Conservation (phyloP, 1,140 invertebrate genomes). For the Drosophila bipectinata region DNA sequence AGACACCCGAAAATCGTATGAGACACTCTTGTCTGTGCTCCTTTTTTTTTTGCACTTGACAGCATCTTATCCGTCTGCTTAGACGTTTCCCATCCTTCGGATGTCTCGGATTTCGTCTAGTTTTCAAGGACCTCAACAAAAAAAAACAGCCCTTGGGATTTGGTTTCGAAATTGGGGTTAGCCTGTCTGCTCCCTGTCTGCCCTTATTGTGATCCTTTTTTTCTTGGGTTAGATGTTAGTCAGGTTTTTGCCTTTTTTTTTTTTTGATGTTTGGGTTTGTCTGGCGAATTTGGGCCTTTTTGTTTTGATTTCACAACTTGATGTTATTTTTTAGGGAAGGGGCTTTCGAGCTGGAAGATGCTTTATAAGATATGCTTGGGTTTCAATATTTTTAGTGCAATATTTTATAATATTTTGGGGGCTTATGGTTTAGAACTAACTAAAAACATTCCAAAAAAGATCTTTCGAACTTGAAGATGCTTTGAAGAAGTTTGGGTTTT, state of each 20-base stretch:
- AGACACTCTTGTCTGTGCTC: conserved; percentile 7
- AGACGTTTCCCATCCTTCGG: conserved; percentile 18
- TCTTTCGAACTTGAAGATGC: no score
- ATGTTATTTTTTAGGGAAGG: conserved; percentile 51
- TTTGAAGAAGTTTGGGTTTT: no score
- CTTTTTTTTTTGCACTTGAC: conserved; percentile 48
- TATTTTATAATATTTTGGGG: no score
- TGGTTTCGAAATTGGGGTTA: conserved; percentile 11
- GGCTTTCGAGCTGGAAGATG: background rate
- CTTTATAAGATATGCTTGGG: no score
- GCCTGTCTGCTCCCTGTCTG: conserved; percentile 64
- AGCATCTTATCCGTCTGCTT: conserved; percentile 18
- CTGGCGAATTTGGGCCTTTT: conserved; percentile 42
- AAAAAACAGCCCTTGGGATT: conserved; percentile 36
- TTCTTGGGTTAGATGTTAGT: conserved; percentile 66
- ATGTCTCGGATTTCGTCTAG: conserved; percentile 44
- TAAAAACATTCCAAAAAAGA: no score
- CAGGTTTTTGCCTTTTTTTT: conserved; percentile 65
- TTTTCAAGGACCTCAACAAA: conserved; percentile 16
- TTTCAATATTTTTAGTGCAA: no score
- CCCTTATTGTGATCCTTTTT: conserved; percentile 28
- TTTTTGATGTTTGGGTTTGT: conserved; percentile 38
- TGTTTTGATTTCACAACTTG: conserved; percentile 74
- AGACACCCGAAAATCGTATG: conserved; percentile 11
- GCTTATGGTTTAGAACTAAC: no score